phyloP scores from a whole-genome alignment of 2,797 vertebrate species.

The Coregonus sp. region DNA sequence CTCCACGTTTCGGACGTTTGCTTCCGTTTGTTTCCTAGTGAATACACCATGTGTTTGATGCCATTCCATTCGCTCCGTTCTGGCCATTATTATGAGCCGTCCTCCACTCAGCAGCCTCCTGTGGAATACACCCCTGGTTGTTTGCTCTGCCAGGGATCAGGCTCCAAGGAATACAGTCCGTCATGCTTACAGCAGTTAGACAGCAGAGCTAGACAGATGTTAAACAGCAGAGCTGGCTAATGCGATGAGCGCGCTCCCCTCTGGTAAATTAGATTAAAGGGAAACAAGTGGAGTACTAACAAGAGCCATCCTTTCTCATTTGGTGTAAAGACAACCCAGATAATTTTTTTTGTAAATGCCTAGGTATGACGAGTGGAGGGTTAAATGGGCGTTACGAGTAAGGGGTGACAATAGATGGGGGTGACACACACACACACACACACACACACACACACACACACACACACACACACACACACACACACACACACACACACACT shows the following conservation, averaged over 20 bases:
- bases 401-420: slow-evolving; percentile 8
- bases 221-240: slow-evolving; percentile 3
- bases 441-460: slow-evolving; percentile 13
- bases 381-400: slow-evolving; percentile 14
- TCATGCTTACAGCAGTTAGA: slow-evolving; percentile 27
- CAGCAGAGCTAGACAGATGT: no score
- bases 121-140: no score
- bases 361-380: slow-evolving; percentile 7
- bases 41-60: not conserved
- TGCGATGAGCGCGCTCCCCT: slow-evolving; percentile 18
- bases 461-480: slow-evolving; percentile 30
- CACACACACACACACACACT: slow-evolving; percentile 53
- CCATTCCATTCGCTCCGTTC: no score
- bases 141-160: slow-evolving; percentile 30
- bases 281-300: slow-evolving; percentile 46
- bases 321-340: slow-evolving; percentile 25
- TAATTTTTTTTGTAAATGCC: slow-evolving; percentile 36
- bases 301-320: slow-evolving; percentile 21
- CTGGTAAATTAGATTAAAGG: slow-evolving; percentile 45
- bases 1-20: no score
- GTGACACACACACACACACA: not conserved
- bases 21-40: no score
- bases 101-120: no score
- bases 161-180: slow-evolving; percentile 42
- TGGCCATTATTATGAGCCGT: no score